phyloP scores from a whole-genome alignment of 2,113 vertebrate genomes.

The Callopanchax toddi region DNA sequence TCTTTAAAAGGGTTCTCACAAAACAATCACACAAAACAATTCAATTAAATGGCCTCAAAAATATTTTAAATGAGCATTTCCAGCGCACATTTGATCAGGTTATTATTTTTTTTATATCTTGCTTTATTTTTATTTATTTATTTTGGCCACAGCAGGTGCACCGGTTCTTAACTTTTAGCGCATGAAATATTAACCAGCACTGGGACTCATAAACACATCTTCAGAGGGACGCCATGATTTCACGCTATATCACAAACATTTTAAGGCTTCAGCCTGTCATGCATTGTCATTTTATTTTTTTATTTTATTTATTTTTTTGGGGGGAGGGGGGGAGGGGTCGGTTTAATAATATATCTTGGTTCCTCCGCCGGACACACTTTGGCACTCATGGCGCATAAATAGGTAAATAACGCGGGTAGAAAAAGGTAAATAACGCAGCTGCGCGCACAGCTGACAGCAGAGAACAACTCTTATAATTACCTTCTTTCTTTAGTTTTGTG shows the following conservation, averaged over 20 bases:
- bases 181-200: slow-evolving; percentile 89
- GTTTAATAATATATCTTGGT: slow-evolving; percentile 81
- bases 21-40: too few relatives aligned
- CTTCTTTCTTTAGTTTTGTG: not conserved
- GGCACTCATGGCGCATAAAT: slow-evolving; percentile 77
- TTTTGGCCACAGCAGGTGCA: slow-evolving; percentile 39
- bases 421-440: slow-evolving; percentile 61
- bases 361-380: slow-evolving; percentile 72
- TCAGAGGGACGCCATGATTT: slow-evolving; percentile 80
- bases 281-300: slow-evolving; percentile 77
- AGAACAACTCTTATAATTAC: slow-evolving; percentile 1
- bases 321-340: too few relatives aligned
- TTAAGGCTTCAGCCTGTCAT: slow-evolving; percentile 76
- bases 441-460: slow-evolving; percentile 6
- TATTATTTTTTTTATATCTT: not conserved
- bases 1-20: too few relatives aligned
- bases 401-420: slow-evolving; percentile 74
- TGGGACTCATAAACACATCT: slow-evolving; percentile 87
- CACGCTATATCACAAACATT: slow-evolving; percentile 81
- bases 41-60: not conserved
- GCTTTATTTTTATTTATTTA: not conserved
- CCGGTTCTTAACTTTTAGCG: slow-evolving; percentile 68
- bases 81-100: not conserved
- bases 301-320: slow-evolving; percentile 29
- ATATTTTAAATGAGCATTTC: not conserved